Percentiles rank a stretch among this genome's conserved stretches.
phyloP scores from a whole-genome alignment of 2,888 invertebrate genomes.

The Athalia rosae region DNA sequence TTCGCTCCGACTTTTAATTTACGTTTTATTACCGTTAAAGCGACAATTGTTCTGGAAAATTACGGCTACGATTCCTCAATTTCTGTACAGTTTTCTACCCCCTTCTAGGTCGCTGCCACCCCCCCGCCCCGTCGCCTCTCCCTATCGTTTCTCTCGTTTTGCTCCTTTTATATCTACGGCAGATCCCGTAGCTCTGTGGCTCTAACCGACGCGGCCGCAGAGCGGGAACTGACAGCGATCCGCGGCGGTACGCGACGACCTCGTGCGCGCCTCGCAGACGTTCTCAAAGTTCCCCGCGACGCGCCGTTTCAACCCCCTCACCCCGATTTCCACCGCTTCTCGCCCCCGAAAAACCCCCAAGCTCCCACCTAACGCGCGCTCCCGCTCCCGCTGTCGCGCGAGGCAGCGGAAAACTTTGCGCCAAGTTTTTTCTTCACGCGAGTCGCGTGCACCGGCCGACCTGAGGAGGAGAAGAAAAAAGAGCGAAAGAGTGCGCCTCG shows the following conservation, averaged over 20 bases:
- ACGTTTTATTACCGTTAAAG: not conserved
- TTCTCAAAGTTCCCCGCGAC: conserved; percentile 56
- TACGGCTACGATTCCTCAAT: no score
- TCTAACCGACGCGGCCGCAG: conserved; percentile 71
- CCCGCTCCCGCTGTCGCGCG: conserved; percentile 10
- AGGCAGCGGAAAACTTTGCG: conserved; percentile 55
- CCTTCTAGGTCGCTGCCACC: conserved; percentile 49
- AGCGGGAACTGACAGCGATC: conserved; percentile 69
- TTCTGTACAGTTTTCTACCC: conserved; percentile 24
- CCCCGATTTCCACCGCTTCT: conserved; percentile 6
- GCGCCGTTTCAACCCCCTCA: conserved; percentile 52
- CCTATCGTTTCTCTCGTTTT: conserved; percentile 43
- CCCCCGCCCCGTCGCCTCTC: not conserved
- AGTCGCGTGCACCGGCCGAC: conserved; percentile 40
- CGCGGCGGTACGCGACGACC: conserved; percentile 54
- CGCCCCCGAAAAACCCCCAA: conserved; percentile 46
- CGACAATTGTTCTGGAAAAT: not conserved
- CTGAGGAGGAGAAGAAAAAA: conserved; percentile 11
- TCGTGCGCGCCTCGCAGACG: conserved; percentile 55
- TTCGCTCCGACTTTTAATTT: not conserved
- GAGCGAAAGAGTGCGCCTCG: not conserved
- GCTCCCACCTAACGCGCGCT: conserved; percentile 48
- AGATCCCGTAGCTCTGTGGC: conserved; percentile 53
- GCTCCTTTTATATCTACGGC: conserved; percentile 21
- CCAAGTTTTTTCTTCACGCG: conserved; percentile 61